phyloP scores from a whole-genome alignment of 30 jellyfish, hydroid and myxozoan genomes.

The Hydractinia symbiolongicarpus region DNA sequence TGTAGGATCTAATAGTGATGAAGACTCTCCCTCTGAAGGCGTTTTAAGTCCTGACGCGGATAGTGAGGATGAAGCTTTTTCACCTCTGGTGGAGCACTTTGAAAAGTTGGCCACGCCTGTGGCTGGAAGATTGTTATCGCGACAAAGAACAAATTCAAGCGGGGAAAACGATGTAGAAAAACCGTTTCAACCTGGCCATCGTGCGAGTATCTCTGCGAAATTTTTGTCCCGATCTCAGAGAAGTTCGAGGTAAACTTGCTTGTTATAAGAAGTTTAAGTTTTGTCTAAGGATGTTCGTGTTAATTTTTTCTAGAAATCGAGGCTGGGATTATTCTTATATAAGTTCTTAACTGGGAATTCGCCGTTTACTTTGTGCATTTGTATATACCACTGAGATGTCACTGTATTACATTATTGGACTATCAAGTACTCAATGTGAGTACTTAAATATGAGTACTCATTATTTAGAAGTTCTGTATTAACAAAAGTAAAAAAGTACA shows the following conservation, averaged over 20 bases:
- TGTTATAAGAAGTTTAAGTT: no score
- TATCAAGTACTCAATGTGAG: no score
- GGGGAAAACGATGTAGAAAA: conserved; percentile 15
- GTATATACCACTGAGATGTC: no score
- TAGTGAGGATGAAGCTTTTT: conserved; percentile 54
- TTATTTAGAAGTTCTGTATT: no score
- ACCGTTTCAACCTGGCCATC: conserved; percentile 1
- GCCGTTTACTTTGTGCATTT: neutral
- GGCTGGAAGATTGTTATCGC: neutral
- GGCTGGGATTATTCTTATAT: neutral
- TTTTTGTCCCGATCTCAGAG: conserved; percentile 85
- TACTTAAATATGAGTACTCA: no score
- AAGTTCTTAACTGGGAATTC: neutral
- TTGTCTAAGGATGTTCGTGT: no score
- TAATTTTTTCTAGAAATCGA: no score
- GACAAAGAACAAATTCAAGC: neutral
- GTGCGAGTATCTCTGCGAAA: conserved; percentile 94
- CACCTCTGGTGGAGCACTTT: conserved; percentile 90
- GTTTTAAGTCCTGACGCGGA: conserved; percentile 39
- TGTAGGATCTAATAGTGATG: neutral
- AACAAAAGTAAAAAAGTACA: no score
- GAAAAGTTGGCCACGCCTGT: conserved; percentile 68
- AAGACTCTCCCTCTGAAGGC: conserved; percentile 35
- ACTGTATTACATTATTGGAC: no score
- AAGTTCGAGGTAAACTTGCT: conserved; percentile 11